phyloP scores from a whole-genome alignment of 2,797 vertebrate genomes.

The Gallinago nigripennis region DNA sequence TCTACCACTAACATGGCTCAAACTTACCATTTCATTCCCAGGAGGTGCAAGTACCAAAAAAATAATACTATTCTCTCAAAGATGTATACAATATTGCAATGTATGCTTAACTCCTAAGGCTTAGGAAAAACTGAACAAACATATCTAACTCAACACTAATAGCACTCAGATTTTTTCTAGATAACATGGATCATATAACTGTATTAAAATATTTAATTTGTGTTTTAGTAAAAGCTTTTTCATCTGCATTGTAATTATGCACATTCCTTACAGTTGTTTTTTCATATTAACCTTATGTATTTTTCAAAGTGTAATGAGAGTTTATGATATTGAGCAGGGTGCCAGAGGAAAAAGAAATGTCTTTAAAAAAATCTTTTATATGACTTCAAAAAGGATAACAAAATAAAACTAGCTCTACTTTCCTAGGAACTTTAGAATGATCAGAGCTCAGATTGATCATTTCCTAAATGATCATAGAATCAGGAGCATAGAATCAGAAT shows the following conservation, averaged over 20 bases:
- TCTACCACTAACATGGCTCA: not conserved
- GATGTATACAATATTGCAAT: not conserved
- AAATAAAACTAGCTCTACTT: not conserved
- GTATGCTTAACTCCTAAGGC: not conserved
- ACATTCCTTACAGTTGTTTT: not conserved
- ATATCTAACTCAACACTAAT: not conserved
- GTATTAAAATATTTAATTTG: not conserved
- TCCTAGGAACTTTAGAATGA: not conserved
- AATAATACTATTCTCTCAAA: not conserved
- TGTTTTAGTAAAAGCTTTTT: not conserved
- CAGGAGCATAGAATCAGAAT: not conserved
- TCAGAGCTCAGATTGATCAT: not conserved
- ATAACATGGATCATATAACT: not conserved
- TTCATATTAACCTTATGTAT: not conserved
- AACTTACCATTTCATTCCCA: not conserved
- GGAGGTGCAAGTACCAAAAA: not conserved
- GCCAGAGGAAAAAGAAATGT: not conserved
- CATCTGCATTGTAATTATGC: not conserved
- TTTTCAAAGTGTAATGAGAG: not conserved
- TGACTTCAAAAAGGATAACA: not conserved
- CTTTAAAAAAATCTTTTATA: fast-evolving
- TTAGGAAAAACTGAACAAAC: not conserved
- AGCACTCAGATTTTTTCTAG: not conserved
- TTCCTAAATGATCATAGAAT: not conserved
- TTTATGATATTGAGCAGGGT: not conserved